phyloP scores from a whole-genome alignment of 2,888 invertebrate genomes.

The Mythimna impura region DNA sequence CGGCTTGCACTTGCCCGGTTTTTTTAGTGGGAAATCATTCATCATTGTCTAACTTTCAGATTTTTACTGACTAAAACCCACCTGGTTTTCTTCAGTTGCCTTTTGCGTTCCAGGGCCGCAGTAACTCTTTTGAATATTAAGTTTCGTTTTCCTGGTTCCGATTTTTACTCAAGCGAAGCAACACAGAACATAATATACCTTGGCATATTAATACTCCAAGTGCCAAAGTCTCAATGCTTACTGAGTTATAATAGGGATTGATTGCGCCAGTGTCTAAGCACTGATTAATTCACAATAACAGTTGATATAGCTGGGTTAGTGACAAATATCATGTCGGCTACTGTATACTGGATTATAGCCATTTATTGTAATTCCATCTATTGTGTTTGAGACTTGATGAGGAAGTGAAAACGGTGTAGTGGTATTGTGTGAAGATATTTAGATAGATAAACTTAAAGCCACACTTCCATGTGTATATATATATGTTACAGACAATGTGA shows the following conservation, averaged over 20 bases:
- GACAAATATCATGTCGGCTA: slow-evolving; percentile 36
- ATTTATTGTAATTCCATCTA: slow-evolving; percentile 42
- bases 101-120: no score
- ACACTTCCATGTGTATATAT: neutral
- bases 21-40: no score
- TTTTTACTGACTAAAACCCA: no score
- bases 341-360: slow-evolving; percentile 26
- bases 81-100: no score
- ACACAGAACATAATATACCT: slow-evolving; percentile 6
- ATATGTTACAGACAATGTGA: neutral
- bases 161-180: neutral
- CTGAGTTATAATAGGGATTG: slow-evolving; percentile 48
- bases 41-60: no score
- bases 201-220: slow-evolving; percentile 24
- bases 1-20: no score
- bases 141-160: no score
- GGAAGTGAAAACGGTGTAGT: slow-evolving; percentile 18
- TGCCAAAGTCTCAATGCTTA: slow-evolving; percentile 11
- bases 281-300: slow-evolving; percentile 51
- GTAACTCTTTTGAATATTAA: no score
- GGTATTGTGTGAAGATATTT: neutral
- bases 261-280: slow-evolving; percentile 39
- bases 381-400: slow-evolving; percentile 43
- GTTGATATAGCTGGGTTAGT: slow-evolving; percentile 37
- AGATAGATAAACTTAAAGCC: neutral